These are phyloP conservation scores for Aethes cnicana DNA, from an alignment of 2,888 invertebrate species.

Conservation along the genomic window DNA sequence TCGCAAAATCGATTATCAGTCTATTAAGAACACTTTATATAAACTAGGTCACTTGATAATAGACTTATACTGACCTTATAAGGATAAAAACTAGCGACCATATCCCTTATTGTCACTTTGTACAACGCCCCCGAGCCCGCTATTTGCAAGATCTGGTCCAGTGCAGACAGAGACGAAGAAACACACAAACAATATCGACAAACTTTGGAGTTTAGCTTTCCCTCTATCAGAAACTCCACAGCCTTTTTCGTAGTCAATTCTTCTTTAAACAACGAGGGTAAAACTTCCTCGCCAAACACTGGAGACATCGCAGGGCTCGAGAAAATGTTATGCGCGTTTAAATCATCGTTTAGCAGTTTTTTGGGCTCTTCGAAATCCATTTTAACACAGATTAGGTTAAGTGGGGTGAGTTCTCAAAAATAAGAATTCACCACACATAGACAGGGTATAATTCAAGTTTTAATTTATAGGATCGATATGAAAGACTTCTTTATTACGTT, in stretches of 20 bases:
- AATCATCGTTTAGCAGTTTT: constrained; percentile 7
- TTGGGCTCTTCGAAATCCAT: constrained; percentile 24
- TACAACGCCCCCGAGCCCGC: constrained; percentile 54
- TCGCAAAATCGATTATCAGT: too few relatives aligned
- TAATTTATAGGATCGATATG: background rate
- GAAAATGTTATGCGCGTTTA: background rate
- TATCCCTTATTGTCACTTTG: constrained; percentile 63
- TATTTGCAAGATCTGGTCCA: constrained; percentile 63
- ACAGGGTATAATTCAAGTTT: background rate
- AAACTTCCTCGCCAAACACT: background rate
- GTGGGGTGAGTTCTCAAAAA: background rate
- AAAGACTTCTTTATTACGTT: too few relatives aligned
- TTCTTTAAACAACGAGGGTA: constrained; percentile 21
- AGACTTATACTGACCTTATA: constrained; percentile 53
- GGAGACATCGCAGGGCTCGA: background rate
- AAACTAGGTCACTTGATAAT: constrained; percentile 17
- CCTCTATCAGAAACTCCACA: constrained; percentile 58
- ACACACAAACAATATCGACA: constrained; percentile 66
- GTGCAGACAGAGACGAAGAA: constrained; percentile 50
- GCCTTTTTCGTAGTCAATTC: constrained; percentile 61
- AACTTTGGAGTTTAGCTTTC: constrained; percentile 56
- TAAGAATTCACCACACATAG: background rate
- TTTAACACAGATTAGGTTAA: constrained; percentile 18
- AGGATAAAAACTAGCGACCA: constrained; percentile 70
- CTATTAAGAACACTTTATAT: background rate